phyloP scores from a whole-genome alignment of 1,140 invertebrate species.

The Zelostemma sp. region DNA sequence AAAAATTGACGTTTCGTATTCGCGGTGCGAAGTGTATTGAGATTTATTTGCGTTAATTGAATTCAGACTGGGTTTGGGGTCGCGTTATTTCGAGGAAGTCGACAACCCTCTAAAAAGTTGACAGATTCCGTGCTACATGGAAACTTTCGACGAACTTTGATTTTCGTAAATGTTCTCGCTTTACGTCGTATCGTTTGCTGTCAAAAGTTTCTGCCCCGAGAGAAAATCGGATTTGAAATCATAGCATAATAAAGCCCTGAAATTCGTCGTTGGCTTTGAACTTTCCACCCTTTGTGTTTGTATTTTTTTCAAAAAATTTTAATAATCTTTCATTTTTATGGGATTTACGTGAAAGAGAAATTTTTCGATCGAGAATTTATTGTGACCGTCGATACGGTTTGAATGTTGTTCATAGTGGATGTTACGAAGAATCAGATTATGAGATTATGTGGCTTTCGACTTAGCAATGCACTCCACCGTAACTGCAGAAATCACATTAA shows the following conservation, averaged over 20 bases:
- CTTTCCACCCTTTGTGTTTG: no score
- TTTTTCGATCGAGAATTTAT: neutral
- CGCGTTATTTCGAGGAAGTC: no score
- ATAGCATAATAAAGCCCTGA: constrained; percentile 6
- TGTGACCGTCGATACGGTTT: neutral
- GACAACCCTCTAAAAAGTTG: neutral
- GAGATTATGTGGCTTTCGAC: neutral
- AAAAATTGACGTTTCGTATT: no score
- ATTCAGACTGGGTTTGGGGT: neutral
- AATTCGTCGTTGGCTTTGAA: neutral
- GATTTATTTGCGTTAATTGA: neutral
- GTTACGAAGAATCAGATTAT: neutral
- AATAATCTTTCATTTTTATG: no score
- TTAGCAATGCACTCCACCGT: neutral
- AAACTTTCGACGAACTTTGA: constrained; percentile 19
- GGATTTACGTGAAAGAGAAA: no score
- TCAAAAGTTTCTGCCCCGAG: constrained; percentile 15
- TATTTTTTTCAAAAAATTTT: no score
- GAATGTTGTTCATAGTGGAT: neutral
- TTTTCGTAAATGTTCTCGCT: constrained; percentile 20
- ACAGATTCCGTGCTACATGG: constrained; percentile 8
- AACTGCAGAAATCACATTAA: constrained; percentile 48
- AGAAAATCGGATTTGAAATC: constrained; percentile 36
- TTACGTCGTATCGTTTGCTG: neutral
- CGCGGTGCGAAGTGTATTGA: no score